A percentile compares a stretch with the other conserved stretches of the same genome.
Evolutionary conservation across 2,113 vertebrate genomes (phyloP).

Genomic region (Aldabrachelys gigantea): DNA sequence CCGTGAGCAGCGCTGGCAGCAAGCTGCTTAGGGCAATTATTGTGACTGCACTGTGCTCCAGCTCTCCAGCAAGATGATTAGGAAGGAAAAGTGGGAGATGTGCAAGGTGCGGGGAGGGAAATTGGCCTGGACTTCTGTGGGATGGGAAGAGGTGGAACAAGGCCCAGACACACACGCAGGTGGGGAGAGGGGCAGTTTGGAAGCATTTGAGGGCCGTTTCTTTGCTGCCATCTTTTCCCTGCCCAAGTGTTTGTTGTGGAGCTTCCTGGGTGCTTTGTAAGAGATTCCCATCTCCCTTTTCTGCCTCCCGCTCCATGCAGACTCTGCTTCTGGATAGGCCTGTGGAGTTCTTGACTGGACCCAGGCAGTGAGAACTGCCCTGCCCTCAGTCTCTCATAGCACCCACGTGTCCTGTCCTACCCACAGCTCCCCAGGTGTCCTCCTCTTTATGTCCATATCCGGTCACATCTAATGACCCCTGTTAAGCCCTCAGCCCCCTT

Average conservation of each 20-base stretch:
- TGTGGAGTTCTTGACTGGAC: not conserved
- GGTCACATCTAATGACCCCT: too few relatives aligned
- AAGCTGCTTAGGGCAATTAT: not conserved
- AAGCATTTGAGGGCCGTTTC: not conserved
- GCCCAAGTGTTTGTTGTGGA: not conserved
- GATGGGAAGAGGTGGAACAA: too few relatives aligned
- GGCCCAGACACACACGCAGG: too few relatives aligned
- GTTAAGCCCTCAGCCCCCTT: not conserved
- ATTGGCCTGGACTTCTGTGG: too few relatives aligned
- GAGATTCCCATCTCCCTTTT: not conserved
- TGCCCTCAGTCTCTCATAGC: not conserved
- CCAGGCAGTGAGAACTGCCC: not conserved
- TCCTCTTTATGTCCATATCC: not conserved
- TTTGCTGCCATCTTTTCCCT: not conserved
- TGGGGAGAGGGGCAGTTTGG: not conserved
- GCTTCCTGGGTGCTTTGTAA: not conserved
- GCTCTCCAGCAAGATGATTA: accelerated
- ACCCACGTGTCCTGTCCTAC: not conserved
- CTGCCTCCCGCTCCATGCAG: not conserved
- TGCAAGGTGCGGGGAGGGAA: accelerated
- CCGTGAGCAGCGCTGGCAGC: not conserved
- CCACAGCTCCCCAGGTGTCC: not conserved
- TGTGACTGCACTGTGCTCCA: not conserved
- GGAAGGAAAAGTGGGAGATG: not conserved
- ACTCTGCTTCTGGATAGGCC: not conserved